Percentiles rank a stretch among this genome's conserved stretches.
Conservation (phyloP, 2,888 invertebrate genomes). For the Encarsia formosa region DNA sequence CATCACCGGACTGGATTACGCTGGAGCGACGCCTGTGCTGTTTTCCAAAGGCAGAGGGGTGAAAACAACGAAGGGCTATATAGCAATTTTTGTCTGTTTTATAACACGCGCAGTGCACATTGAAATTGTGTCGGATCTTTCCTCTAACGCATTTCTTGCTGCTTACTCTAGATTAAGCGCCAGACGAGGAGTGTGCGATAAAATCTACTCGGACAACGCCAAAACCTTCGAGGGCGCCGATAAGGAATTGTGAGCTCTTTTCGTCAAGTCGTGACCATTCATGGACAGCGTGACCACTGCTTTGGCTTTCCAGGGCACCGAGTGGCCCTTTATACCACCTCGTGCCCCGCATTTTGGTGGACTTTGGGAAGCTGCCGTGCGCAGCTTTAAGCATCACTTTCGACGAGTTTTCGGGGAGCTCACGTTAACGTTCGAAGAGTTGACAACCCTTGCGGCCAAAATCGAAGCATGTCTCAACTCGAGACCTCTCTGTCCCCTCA, state of each 20-base stretch:
- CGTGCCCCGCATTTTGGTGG: not conserved
- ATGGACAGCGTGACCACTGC: not conserved
- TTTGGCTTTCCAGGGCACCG: not conserved
- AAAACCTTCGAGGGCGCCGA: not conserved
- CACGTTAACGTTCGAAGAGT: not conserved
- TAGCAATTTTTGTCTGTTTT: not conserved
- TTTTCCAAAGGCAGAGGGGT: not conserved
- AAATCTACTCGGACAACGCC: not conserved
- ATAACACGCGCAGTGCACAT: not conserved
- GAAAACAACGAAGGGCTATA: not conserved
- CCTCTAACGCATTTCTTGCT: slow-evolving; percentile 1
- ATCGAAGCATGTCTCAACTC: not conserved
- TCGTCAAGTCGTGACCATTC: not conserved
- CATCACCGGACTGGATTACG: not conserved
- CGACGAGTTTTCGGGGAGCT: not conserved
- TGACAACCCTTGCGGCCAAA: not conserved
- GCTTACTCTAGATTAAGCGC: not conserved
- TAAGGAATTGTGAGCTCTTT: not conserved
- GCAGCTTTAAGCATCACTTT: not conserved
- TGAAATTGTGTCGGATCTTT: not conserved
- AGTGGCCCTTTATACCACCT: not conserved
- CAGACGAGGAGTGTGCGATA: not conserved
- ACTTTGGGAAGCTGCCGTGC: not conserved
- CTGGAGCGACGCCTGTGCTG: not conserved
- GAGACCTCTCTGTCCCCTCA: not conserved